Conservation (phyloP, 2,888 invertebrate genomes). For the Nebria salina region DNA sequence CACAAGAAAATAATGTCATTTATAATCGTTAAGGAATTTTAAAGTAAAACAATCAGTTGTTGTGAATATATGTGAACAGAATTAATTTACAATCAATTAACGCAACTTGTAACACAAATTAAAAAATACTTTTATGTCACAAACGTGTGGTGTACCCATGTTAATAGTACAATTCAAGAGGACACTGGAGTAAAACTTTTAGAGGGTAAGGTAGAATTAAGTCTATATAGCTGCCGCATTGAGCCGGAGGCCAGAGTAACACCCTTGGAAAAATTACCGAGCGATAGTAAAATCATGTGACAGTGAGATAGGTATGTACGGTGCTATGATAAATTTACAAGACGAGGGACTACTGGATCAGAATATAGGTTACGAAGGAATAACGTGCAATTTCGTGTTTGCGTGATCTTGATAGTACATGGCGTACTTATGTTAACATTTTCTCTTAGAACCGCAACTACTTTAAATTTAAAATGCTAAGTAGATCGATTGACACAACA, state of each 20-base stretch:
- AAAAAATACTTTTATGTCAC: not conserved
- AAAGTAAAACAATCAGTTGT: no score
- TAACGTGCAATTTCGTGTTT: not conserved
- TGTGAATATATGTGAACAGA: no score
- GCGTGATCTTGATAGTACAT: not conserved
- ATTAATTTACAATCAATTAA: not conserved
- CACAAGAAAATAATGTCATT: no score
- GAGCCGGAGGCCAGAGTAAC: not conserved
- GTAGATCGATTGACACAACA: no score
- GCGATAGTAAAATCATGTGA: constrained; percentile 40
- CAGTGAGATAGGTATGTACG: constrained; percentile 37
- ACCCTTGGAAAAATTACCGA: constrained; percentile 19
- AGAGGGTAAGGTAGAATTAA: not conserved
- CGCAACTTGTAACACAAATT: not conserved
- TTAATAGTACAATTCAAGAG: not conserved
- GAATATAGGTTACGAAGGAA: not conserved
- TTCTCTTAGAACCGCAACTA: no score
- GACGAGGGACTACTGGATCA: constrained; percentile 17
- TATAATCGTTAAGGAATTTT: no score
- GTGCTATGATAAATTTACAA: constrained; percentile 39
- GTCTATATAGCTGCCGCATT: not conserved
- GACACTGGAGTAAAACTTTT: not conserved
- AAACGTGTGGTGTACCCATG: not conserved
- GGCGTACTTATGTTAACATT: no score
- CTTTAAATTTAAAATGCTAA: no score